A percentile compares a stretch with the other conserved stretches of the same genome.
Evolutionary conservation across 2,797 vertebrate genomes (phyloP).

Genomic region (Meda fulgida): DNA sequence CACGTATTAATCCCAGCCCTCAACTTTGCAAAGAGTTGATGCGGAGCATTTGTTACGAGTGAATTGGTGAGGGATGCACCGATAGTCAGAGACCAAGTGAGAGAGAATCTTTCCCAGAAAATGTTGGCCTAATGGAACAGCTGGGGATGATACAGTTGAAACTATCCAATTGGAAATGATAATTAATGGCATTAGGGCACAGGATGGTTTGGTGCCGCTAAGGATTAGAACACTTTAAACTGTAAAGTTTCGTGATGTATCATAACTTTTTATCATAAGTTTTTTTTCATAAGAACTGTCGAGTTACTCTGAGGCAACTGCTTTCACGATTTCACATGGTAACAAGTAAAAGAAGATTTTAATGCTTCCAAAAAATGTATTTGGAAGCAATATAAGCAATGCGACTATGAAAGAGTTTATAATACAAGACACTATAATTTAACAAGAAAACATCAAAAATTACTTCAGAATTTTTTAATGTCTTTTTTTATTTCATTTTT

Average conservation of each 20-base stretch:
- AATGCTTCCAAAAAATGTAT: background rate
- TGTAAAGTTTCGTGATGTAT: slow-evolving; percentile 78
- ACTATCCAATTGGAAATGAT: slow-evolving; percentile 82
- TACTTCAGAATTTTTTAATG: background rate
- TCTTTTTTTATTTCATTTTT: background rate
- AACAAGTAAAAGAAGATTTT: background rate
- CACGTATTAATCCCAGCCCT: background rate
- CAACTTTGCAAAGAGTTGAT: slow-evolving; percentile 21
- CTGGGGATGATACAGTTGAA: slow-evolving; percentile 78
- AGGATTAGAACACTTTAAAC: slow-evolving; percentile 80
- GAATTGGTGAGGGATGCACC: slow-evolving; percentile 39
- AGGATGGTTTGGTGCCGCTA: slow-evolving; percentile 76
- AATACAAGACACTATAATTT: background rate
- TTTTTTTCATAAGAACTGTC: background rate
- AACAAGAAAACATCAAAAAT: background rate
- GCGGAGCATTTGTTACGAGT: slow-evolving; percentile 9
- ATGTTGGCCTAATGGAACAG: slow-evolving; percentile 73
- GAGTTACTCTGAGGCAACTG: background rate
- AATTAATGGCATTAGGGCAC: slow-evolving; percentile 82
- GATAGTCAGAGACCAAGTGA: slow-evolving; percentile 39
- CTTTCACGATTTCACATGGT: background rate
- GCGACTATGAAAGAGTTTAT: background rate
- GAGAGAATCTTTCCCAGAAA: slow-evolving; percentile 48
- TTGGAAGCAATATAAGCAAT: background rate
- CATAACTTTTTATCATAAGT: slow-evolving; percentile 49